These are phyloP conservation scores for Sarcophaga rosellei DNA, from an alignment of 2,888 invertebrate species.

Conservation along the genomic window DNA sequence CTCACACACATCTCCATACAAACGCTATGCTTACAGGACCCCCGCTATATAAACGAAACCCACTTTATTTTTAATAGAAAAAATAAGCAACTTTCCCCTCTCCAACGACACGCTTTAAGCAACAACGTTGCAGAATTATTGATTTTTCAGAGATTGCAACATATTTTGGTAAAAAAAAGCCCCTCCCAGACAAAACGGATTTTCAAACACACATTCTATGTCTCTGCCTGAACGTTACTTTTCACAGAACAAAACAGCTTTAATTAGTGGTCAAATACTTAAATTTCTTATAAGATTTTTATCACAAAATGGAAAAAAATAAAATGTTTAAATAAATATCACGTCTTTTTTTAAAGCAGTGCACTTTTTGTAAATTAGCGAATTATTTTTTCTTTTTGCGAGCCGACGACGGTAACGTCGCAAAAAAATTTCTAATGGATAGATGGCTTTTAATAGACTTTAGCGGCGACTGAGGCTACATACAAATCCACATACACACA, in stretches of 20 bases:
- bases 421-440: constrained; percentile 66
- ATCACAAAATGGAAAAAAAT: constrained; percentile 11
- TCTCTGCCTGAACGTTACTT: not conserved
- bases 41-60: constrained; percentile 32
- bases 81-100: constrained; percentile 24
- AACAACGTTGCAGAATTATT: constrained; percentile 63
- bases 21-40: constrained; percentile 7
- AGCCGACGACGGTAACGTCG: constrained; percentile 63
- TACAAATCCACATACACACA: constrained; percentile 54
- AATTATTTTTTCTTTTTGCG: constrained; percentile 37
- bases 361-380: constrained; percentile 33
- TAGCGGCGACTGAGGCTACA: constrained; percentile 59
- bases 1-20: not conserved
- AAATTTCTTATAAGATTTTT: not conserved
- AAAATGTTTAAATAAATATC: not conserved
- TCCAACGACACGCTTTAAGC: not conserved
- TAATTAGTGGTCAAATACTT: not conserved
- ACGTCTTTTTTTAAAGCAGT: constrained; percentile 23
- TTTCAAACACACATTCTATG: not conserved
- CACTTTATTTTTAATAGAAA: constrained; percentile 34
- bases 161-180: constrained; percentile 52
- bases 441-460: constrained; percentile 41
- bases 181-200: constrained; percentile 57
- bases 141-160: constrained; percentile 66
- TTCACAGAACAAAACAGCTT: constrained; percentile 1